Conservation (phyloP, 1,140 invertebrate genomes). For the Polypedilum pembai region DNA sequence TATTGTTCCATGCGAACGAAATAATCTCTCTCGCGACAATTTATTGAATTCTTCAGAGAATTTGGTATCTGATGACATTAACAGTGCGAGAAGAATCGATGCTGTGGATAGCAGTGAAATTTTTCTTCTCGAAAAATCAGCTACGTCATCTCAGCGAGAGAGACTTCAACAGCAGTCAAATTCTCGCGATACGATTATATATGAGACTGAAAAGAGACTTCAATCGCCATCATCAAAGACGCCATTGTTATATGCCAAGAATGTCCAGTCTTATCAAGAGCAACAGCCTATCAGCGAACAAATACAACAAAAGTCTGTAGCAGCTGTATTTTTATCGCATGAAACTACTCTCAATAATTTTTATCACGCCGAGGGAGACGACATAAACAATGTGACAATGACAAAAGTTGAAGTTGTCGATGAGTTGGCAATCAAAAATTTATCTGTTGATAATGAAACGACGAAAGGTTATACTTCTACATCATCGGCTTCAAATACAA, state of each 20-base stretch:
- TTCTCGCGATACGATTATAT: not conserved
- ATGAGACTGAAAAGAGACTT: not conserved
- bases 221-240: constrained; percentile 17
- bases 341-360: not conserved
- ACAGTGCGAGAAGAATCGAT: not conserved
- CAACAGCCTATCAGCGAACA: not conserved
- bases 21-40: constrained; percentile 16
- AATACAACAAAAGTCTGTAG: not conserved
- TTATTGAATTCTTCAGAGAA: not conserved
- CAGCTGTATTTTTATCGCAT: not conserved
- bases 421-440: too few relatives aligned
- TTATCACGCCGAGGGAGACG: not conserved
- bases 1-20: not conserved
- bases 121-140: not conserved
- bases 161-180: not conserved
- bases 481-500: not conserved
- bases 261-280: constrained; percentile 21
- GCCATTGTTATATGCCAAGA: constrained; percentile 20
- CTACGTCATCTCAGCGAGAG: not conserved
- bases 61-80: not conserved
- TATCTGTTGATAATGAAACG: too few relatives aligned
- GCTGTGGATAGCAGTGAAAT: not conserved
- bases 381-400: not conserved
- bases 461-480: too few relatives aligned
- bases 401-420: too few relatives aligned